Evolutionary conservation across 2,888 invertebrate species (phyloP), one percentile per base, ranked within the genome.

Genomic region (Apantesis nais): DNA sequence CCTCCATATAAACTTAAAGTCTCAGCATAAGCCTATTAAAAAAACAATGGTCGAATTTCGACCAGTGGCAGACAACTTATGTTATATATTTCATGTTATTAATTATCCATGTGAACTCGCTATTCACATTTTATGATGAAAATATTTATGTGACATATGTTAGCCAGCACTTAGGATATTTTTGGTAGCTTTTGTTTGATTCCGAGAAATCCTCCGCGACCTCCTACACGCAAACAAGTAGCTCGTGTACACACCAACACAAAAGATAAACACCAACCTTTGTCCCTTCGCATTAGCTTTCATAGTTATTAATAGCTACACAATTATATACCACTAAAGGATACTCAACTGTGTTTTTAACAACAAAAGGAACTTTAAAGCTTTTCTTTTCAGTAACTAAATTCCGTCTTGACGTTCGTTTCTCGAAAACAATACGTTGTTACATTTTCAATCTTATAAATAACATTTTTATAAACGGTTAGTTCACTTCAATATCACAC

Each of bases 361-460:
- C 44, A 55, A 65, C 66, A 66, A 58, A 66, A 29, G 1, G 39
- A 58, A 66, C 22, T 66, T 58, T 29, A 39, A 58, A 39, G 41
- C 58, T 25, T 68, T 62, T 29, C 73, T 62, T 58, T 62, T 66
- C 70, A 67, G 63, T 74, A 79, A 75, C 77, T 72, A 74, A 41
- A 80, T 71, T 52, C 66, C 60, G 67, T 66, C 52, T 67, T 67
- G 31, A 19, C 44, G 64, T 64, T 5, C 19, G 19, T 22, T n/a
- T n/a, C n/a, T n/a, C n/a, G n/a, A n/a, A n/a, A n/a, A n/a, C n/a
- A n/a, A n/a, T n/a, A n/a, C n/a, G n/a, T n/a, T n/a, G 39, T 39
- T 11, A 12, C 12, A 39, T 12, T 39, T 39, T 39, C 11, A 11
- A 39, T 39, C 2, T 39, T 0, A 39, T 39, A 11, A 41, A 41